These are phyloP conservation scores for Muscidifurax raptorellus DNA, from an alignment of 1,140 invertebrate genomes.

Conservation along the genomic window DNA sequence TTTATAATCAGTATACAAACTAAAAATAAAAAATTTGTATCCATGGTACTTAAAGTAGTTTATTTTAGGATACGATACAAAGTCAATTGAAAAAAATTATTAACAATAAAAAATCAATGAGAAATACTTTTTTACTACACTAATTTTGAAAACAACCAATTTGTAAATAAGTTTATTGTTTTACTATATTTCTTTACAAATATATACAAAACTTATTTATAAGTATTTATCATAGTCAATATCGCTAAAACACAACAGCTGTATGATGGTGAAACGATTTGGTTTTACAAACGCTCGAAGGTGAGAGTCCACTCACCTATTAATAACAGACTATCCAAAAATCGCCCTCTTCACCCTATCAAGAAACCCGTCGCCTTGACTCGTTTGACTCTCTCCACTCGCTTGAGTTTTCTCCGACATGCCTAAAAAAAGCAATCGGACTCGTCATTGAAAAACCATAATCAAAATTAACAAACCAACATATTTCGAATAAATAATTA, in stretches of 20 bases:
- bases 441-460: conserved; percentile 51
- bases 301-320: conserved; percentile 58
- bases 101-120: too few relatives aligned
- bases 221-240: neutral
- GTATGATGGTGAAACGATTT: neutral
- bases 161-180: neutral
- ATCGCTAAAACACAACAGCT: neutral
- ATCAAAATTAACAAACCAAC: neutral
- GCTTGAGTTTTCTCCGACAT: conserved; percentile 75
- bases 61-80: too few relatives aligned
- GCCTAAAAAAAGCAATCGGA: conserved; percentile 68
- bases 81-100: too few relatives aligned
- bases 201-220: neutral
- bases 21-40: too few relatives aligned
- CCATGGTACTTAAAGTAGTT: too few relatives aligned
- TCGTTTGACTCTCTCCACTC: conserved; percentile 63
- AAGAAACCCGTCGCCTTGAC: conserved; percentile 75
- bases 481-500: neutral
- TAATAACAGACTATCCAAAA: conserved; percentile 76
- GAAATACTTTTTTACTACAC: neutral
- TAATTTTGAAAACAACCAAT: neutral
- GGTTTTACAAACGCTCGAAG: neutral
- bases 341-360: conserved; percentile 81
- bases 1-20: too few relatives aligned
- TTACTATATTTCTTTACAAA: neutral